Percentiles rank a stretch among this genome's conserved stretches.
Evolutionary conservation across 92 coral and sea anemone genomes (phyloP).

Genomic region (Isaurus tuberculatus): DNA sequence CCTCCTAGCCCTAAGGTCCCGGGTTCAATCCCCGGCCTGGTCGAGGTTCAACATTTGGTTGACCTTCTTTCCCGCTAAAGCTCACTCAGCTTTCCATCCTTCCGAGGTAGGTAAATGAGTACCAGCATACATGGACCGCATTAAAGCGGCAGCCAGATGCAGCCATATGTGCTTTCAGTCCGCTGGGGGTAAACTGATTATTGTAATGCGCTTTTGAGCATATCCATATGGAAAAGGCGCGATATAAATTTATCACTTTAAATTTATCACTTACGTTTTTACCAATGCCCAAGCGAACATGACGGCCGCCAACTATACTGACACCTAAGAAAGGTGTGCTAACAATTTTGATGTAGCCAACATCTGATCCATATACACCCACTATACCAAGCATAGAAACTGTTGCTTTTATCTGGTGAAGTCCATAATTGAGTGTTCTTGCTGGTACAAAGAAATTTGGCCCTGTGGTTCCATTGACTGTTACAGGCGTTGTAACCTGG

Average conservation of each 20-base stretch:
- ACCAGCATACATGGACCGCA: no score
- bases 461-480: neutral
- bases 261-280: slow-evolving; percentile 44
- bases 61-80: no score
- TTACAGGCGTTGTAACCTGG: neutral
- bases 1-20: no score
- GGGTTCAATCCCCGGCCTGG: no score
- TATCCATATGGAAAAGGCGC: no score
- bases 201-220: no score
- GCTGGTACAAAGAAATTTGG: slow-evolving; percentile 53
- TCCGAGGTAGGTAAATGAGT: no score
- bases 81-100: no score
- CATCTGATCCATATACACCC: slow-evolving; percentile 60
- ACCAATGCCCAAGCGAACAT: slow-evolving; percentile 45
- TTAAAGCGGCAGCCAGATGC: neutral
- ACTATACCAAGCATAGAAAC: slow-evolving; percentile 61
- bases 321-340: slow-evolving; percentile 66
- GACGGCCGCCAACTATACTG: slow-evolving; percentile 52
- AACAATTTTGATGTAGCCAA: slow-evolving; percentile 63
- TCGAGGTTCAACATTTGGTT: no score
- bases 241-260: no score
- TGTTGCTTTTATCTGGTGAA: slow-evolving; percentile 62
- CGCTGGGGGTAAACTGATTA: no score
- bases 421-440: slow-evolving; percentile 67
- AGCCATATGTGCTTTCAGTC: no score